phyloP scores from a whole-genome alignment of 1,140 invertebrate species.

The Halesus radiatus region DNA sequence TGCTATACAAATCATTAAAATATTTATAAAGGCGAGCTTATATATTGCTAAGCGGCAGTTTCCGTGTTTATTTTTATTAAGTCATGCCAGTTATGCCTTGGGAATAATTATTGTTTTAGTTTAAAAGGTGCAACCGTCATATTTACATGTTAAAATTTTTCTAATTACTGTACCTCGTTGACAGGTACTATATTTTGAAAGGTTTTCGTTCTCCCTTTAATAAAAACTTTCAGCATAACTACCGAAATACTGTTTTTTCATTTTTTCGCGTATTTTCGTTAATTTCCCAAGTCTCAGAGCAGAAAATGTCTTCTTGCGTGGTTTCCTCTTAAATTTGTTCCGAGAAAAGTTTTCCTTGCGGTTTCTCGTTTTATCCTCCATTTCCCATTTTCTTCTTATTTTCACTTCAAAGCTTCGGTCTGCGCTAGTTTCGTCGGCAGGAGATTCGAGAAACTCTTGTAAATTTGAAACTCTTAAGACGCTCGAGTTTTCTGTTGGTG shows the following conservation, averaged over 20 bases:
- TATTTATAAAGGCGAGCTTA: no score
- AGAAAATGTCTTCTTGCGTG: neutral
- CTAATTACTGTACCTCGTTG: no score
- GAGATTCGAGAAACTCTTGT: conserved; percentile 15
- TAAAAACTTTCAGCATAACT: neutral
- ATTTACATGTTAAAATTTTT: no score
- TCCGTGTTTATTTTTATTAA: no score
- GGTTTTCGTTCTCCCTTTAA: neutral
- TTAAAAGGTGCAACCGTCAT: no score
- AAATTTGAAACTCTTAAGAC: conserved; percentile 9
- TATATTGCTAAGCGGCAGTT: no score
- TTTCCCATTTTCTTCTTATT: neutral
- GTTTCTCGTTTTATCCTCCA: neutral
- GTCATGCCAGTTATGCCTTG: no score
- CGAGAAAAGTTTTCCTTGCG: neutral
- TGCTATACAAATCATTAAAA: no score
- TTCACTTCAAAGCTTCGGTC: conserved; percentile 14
- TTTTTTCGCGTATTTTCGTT: no score
- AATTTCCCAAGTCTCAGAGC: neutral
- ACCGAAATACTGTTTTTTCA: neutral
- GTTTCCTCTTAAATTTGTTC: conserved; percentile 13
- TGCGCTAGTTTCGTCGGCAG: neutral
- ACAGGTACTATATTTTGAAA: no score
- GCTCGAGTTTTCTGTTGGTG: no score
- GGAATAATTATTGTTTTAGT: no score